phyloP scores from a whole-genome alignment of 1,140 invertebrate genomes.

The Homarus americanus region DNA sequence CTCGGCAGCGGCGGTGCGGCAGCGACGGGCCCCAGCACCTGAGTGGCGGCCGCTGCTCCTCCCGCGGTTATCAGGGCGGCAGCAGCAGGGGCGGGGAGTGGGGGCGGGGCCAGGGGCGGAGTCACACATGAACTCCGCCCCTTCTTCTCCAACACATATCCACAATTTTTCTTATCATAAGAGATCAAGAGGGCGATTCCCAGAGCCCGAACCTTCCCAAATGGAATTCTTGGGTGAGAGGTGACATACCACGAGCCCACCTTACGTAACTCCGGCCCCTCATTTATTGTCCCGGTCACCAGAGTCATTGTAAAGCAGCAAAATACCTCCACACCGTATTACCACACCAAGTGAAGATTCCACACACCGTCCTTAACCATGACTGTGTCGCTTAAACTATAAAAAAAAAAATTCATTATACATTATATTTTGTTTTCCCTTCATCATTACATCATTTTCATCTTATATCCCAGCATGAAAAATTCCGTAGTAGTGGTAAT shows the following conservation, averaged over 20 bases:
- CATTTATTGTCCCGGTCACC: too few relatives aligned
- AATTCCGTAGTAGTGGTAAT: too few relatives aligned
- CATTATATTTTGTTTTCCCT: too few relatives aligned
- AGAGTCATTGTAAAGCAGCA: too few relatives aligned
- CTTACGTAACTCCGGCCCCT: neutral
- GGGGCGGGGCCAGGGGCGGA: neutral
- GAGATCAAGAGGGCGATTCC: neutral
- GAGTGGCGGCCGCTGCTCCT: neutral
- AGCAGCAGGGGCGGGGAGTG: neutral
- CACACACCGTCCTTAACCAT: too few relatives aligned
- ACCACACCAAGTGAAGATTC: too few relatives aligned
- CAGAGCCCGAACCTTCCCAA: neutral
- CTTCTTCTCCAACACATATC: neutral
- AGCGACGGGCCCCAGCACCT: neutral
- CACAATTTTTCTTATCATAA: constrained; percentile 3
- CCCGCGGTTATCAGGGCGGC: neutral
- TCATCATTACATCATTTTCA: too few relatives aligned
- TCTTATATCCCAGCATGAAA: too few relatives aligned
- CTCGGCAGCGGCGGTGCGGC: neutral
- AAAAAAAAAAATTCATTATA: too few relatives aligned
- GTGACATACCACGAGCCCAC: neutral
- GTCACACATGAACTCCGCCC: neutral
- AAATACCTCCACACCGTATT: too few relatives aligned
- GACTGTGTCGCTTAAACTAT: too few relatives aligned
- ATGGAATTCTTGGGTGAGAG: neutral